phyloP scores from a whole-genome alignment of 2,888 invertebrate genomes.

The Spodoptera picta region DNA sequence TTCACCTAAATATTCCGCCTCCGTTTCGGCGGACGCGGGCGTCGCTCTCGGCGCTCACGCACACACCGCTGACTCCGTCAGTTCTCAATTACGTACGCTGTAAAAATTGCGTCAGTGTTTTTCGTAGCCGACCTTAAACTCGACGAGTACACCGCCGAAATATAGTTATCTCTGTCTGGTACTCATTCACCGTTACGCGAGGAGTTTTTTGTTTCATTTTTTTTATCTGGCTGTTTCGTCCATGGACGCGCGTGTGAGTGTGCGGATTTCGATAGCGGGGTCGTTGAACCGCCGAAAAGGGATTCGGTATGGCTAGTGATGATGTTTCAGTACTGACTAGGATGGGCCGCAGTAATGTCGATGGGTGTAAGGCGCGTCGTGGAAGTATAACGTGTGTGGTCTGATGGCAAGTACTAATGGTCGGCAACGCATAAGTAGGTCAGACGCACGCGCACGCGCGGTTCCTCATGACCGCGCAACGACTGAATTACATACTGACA shows the following conservation, averaged over 20 bases:
- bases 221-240: conserved; percentile 79
- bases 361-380: conserved; percentile 61
- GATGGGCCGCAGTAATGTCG: conserved; percentile 66
- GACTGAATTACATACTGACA: conserved; percentile 56
- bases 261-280: conserved; percentile 88
- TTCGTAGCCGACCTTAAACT: conserved; percentile 86
- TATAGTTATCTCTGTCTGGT: conserved; percentile 87
- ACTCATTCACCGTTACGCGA: conserved; percentile 81
- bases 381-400: conserved; percentile 73
- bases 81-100: conserved; percentile 87
- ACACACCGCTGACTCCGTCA: conserved; percentile 82
- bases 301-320: conserved; percentile 79
- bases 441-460: conserved; percentile 81
- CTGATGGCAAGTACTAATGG: conserved; percentile 69
- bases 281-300: conserved; percentile 85
- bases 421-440: conserved; percentile 80
- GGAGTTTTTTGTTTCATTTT: conserved; percentile 82
- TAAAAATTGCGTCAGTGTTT: conserved; percentile 89
- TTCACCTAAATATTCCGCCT: conserved; percentile 89
- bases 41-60: conserved; percentile 88
- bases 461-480: conserved; percentile 72
- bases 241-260: conserved; percentile 83
- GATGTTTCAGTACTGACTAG: conserved; percentile 73
- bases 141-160: conserved; percentile 80
- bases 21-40: conserved; percentile 88